phyloP scores from a whole-genome alignment of 1,140 invertebrate genomes.

The Drosophila navojoa region DNA sequence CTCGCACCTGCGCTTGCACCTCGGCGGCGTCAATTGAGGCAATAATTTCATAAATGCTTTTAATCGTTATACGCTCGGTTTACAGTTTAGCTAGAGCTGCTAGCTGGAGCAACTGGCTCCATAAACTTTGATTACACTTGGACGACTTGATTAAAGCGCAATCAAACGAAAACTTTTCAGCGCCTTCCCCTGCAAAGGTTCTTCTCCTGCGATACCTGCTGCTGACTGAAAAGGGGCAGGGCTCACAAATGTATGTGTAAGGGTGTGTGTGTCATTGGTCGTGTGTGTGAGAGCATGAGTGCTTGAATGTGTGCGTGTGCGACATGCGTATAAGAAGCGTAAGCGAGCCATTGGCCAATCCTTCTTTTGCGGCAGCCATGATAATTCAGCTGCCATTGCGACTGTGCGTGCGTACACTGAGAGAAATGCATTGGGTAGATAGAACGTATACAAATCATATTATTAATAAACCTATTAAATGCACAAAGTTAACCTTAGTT shows the following conservation, averaged over 20 bases:
- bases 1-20: conserved; percentile 37
- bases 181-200: neutral
- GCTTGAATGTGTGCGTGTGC: conserved; percentile 19
- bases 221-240: conserved; percentile 12
- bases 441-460: neutral
- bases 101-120: conserved; percentile 9
- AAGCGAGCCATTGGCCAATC: conserved; percentile 56
- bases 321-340: conserved; percentile 64
- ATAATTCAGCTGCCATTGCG: conserved; percentile 44
- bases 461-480: too few species aligned
- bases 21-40: conserved; percentile 56
- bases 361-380: conserved; percentile 60
- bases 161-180: conserved; percentile 49
- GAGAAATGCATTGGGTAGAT: conserved; percentile 11
- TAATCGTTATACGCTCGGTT: conserved; percentile 57
- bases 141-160: conserved; percentile 64
- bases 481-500: too few species aligned
- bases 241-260: conserved; percentile 17
- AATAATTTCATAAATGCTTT: conserved; percentile 77
- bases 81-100: conserved; percentile 45
- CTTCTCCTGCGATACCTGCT: neutral
- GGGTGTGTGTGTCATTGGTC: conserved; percentile 13
- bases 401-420: conserved; percentile 42
- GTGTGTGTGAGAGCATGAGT: conserved; percentile 17
- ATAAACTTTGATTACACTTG: conserved; percentile 49